These are phyloP conservation scores for Condylura cristata DNA, from an alignment of 2,113 vertebrate genomes.

Conservation along the genomic window DNA sequence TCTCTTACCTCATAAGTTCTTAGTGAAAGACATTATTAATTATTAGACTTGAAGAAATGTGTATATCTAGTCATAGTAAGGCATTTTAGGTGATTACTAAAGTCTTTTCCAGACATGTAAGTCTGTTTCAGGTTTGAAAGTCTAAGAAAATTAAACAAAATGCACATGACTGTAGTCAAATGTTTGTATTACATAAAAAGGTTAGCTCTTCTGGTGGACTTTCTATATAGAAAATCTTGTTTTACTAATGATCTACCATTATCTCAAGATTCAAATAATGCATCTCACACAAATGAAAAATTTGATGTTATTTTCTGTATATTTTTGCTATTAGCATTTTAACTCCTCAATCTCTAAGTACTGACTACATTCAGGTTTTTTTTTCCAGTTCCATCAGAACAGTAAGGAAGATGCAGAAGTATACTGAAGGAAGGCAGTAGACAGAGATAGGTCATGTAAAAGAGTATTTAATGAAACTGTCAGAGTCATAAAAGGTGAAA, in stretches of 20 bases:
- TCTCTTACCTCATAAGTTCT: not conserved
- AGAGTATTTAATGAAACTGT: not conserved
- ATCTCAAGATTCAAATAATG: not conserved
- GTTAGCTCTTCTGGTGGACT: not conserved
- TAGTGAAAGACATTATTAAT: not conserved
- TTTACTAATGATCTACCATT: not conserved
- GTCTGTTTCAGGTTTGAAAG: not conserved
- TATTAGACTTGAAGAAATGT: constrained; percentile 2
- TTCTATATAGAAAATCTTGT: not conserved
- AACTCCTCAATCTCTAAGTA: constrained; percentile 4
- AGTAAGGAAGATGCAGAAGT: not conserved
- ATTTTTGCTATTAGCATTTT: not conserved
- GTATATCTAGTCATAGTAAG: constrained; percentile 13
- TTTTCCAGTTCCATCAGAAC: not conserved
- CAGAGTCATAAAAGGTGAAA: constrained; percentile 12
- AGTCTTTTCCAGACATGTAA: not conserved
- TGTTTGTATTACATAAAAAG: not conserved
- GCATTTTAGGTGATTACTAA: not conserved
- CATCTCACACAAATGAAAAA: constrained; percentile 7
- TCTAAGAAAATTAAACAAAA: constrained; percentile 44
- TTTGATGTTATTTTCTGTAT: not conserved
- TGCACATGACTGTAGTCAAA: not conserved
- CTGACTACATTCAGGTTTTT: not conserved
- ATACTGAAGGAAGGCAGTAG: not conserved
- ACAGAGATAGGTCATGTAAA: constrained; percentile 8